Conservation (phyloP, 2,888 invertebrate genomes). For the Tolmerus cingulatus region DNA sequence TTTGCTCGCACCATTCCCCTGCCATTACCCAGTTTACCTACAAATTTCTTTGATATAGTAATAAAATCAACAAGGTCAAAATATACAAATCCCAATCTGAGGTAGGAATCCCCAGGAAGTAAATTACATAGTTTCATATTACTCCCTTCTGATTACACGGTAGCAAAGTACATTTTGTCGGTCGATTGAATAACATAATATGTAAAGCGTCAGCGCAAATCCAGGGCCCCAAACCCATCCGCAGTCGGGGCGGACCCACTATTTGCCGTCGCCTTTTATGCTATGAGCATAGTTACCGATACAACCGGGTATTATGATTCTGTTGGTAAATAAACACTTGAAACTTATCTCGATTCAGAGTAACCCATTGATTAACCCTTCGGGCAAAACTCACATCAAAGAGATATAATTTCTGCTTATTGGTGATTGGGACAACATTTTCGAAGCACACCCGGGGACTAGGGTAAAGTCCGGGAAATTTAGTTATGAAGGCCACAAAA, state of each 20-base stretch:
- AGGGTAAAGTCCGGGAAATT: background rate
- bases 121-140: constrained; percentile 4
- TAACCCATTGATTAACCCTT: constrained; percentile 38
- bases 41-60: background rate
- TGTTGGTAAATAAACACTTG: constrained; percentile 26
- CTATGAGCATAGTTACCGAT: background rate
- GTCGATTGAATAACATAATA: background rate
- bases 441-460: background rate
- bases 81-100: background rate
- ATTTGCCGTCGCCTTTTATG: background rate
- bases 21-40: background rate
- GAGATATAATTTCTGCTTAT: constrained; percentile 29
- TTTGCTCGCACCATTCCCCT: background rate
- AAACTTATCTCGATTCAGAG: constrained; percentile 2
- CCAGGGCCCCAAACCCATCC: background rate
- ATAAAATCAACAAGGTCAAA: background rate
- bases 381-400: constrained; percentile 16
- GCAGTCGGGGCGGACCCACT: background rate
- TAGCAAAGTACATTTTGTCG: background rate
- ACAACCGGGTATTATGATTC: background rate
- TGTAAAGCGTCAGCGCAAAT: background rate
- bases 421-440: constrained; percentile 4
- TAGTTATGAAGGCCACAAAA: background rate
- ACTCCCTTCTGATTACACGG: background rate
- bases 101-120: background rate